phyloP scores from a whole-genome alignment of 1,140 invertebrate genomes.

The Belonocnema kinseyi region DNA sequence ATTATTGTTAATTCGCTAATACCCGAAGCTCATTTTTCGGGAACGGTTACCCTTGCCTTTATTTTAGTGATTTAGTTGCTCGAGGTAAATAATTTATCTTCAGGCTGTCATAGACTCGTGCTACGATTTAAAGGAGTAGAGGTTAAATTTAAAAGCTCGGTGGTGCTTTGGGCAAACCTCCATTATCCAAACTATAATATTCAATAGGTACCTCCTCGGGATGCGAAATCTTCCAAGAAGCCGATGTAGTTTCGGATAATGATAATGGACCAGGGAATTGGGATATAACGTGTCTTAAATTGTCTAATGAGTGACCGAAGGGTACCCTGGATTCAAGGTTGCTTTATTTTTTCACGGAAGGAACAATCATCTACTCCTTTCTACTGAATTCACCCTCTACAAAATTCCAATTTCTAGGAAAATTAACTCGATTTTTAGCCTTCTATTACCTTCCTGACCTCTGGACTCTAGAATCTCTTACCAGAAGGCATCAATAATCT shows the following conservation, averaged over 20 bases:
- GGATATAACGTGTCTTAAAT: constrained; percentile 74
- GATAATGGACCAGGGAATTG: constrained; percentile 70
- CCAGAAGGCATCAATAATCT: no score
- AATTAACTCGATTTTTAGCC: neutral
- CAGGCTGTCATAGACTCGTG: constrained; percentile 8
- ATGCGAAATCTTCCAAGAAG: constrained; percentile 63
- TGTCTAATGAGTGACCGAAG: constrained; percentile 73
- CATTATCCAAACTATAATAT: constrained; percentile 65
- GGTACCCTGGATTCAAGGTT: constrained; percentile 62
- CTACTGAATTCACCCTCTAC: constrained; percentile 34
- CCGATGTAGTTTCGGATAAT: constrained; percentile 68
- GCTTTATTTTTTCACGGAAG: constrained; percentile 55
- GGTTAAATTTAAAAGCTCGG: constrained; percentile 12
- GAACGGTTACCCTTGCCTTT: no score
- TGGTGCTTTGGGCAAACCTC: constrained; percentile 54
- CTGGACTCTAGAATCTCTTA: no score
- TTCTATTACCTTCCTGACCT: no score
- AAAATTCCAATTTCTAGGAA: constrained; percentile 43
- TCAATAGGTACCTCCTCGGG: constrained; percentile 54
- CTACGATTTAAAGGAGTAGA: neutral
- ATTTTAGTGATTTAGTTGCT: no score
- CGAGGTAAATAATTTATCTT: neutral
- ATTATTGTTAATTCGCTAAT: no score
- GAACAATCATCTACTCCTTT: constrained; percentile 28
- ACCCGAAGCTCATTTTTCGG: no score